These are phyloP conservation scores for Cyaniris semiargus DNA, from an alignment of 2,888 invertebrate species.

Conservation along the genomic window DNA sequence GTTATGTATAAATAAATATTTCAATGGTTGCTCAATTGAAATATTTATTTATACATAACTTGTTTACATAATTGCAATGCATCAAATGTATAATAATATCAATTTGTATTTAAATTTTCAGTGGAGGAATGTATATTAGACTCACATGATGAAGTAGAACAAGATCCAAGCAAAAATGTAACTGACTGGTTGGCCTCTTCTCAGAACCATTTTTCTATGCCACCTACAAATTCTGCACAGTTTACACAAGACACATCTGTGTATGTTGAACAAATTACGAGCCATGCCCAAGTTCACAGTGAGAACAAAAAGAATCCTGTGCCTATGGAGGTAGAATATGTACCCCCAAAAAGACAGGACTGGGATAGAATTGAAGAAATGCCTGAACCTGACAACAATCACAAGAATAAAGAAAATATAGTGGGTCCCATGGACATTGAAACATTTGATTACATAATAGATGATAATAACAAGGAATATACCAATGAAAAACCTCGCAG, in stretches of 20 bases:
- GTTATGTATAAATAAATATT: not conserved
- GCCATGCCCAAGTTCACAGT: slow-evolving; percentile 59
- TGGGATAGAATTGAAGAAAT: slow-evolving; percentile 72
- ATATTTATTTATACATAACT: too few relatives aligned
- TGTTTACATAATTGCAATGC: not conserved
- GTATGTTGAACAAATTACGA: slow-evolving; percentile 51
- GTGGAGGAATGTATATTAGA: slow-evolving; percentile 59
- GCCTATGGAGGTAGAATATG: slow-evolving; percentile 50
- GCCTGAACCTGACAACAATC: slow-evolving; percentile 46
- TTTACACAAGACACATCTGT: slow-evolving; percentile 51
- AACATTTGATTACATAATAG: slow-evolving; percentile 48
- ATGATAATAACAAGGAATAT: slow-evolving; percentile 60
- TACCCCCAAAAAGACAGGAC: slow-evolving; percentile 60
- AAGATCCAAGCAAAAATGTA: slow-evolving; percentile 62
- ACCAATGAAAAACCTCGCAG: slow-evolving; percentile 59
- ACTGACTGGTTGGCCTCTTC: slow-evolving; percentile 67
- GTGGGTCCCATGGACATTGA: slow-evolving; percentile 59
- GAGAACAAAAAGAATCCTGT: slow-evolving; percentile 48
- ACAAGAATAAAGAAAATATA: slow-evolving; percentile 51
- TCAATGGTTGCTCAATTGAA: not conserved
- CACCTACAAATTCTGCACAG: slow-evolving; percentile 51
- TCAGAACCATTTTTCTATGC: slow-evolving; percentile 68
- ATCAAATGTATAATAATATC: slow-evolving; percentile 5
- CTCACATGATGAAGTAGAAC: slow-evolving; percentile 46
- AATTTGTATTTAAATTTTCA: slow-evolving; percentile 47